Evolutionary conservation across 2,113 vertebrate species (phyloP).

Genomic region (Pelodiscus sinensis): DNA sequence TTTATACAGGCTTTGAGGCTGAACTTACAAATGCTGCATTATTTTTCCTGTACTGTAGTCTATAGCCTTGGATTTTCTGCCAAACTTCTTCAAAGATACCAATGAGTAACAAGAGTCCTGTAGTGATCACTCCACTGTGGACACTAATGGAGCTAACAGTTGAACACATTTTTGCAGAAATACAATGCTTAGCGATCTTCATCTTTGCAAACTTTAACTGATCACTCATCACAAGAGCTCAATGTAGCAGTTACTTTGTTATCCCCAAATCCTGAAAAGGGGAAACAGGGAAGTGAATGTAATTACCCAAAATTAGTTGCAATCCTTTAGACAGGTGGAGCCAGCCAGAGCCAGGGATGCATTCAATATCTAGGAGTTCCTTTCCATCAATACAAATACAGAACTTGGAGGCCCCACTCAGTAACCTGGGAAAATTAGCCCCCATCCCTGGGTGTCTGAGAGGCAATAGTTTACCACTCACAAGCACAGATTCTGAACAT

Average conservation of each 20-base stretch:
- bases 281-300: not conserved
- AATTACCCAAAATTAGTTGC: not conserved
- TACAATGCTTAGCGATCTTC: accelerated
- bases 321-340: too few relatives aligned
- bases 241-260: not conserved
- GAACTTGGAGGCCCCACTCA: too few relatives aligned
- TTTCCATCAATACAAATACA: too few relatives aligned
- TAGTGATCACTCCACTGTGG: not conserved
- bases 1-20: constrained; percentile 34
- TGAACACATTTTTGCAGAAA: not conserved
- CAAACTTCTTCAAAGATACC: not conserved
- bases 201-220: not conserved
- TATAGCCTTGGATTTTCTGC: not conserved
- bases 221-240: not conserved
- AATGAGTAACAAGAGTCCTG: not conserved
- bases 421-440: too few relatives aligned
- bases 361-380: too few relatives aligned
- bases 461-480: too few relatives aligned
- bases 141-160: not conserved
- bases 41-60: constrained; percentile 2
- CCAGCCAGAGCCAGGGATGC: too few relatives aligned
- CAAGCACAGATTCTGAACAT: too few relatives aligned
- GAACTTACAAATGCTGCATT: not conserved
- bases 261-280: not conserved
- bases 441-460: too few relatives aligned